These are phyloP conservation scores for Phyllostomus discolor DNA, from an alignment of 2,113 vertebrate genomes.

Conservation along the genomic window DNA sequence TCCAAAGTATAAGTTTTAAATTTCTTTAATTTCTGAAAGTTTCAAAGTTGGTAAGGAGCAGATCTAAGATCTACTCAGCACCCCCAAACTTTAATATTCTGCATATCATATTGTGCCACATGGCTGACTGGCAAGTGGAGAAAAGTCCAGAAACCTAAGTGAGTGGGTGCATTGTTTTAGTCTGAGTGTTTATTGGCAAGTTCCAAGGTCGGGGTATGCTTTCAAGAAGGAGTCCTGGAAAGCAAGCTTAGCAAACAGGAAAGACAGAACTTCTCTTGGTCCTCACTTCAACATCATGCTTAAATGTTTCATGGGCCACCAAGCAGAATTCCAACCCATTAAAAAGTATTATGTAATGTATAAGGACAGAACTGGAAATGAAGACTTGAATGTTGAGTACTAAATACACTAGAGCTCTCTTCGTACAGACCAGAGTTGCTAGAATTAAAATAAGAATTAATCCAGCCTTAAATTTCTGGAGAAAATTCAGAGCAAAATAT, in stretches of 20 bases:
- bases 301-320: not conserved
- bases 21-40: not conserved
- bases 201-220: not conserved
- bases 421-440: not conserved
- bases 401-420: not conserved
- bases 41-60: not conserved
- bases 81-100: not conserved
- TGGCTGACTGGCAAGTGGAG: not conserved
- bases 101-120: not conserved
- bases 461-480: conserved; percentile 36
- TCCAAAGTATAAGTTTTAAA: not conserved
- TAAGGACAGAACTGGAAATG: not conserved
- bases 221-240: conserved; percentile 41
- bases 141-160: not conserved
- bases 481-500: conserved; percentile 54
- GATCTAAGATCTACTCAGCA: not conserved
- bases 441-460: conserved; percentile 48
- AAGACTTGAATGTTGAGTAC: not conserved
- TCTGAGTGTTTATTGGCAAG: not conserved
- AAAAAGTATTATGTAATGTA: not conserved
- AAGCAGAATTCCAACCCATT: not conserved
- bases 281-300: not conserved
- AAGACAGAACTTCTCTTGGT: not conserved
- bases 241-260: conserved; percentile 13
- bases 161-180: conserved; percentile 3